A percentile compares a stretch with the other conserved stretches of the same genome.
Evolutionary conservation across 2,888 invertebrate species (phyloP).

Genomic region (Phortica okadai): DNA sequence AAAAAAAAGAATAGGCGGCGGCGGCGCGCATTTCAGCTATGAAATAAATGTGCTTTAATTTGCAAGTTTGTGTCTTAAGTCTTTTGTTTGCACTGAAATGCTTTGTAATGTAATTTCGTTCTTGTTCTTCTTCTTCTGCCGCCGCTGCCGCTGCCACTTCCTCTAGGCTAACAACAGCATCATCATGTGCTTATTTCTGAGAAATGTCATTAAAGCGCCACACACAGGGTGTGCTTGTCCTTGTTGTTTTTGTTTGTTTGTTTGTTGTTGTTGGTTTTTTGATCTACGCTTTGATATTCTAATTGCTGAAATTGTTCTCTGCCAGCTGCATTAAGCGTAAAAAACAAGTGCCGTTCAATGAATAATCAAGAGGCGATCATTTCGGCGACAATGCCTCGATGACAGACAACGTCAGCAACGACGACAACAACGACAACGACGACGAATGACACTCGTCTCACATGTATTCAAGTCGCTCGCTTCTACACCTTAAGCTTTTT

Average conservation of each 20-base stretch:
- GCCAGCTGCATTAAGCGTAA: neutral
- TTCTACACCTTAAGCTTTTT: neutral
- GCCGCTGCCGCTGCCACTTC: neutral
- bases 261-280: conserved; percentile 48
- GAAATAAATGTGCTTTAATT: conserved; percentile 67
- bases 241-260: conserved; percentile 18
- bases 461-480: neutral
- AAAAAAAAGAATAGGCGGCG: neutral
- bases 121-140: neutral
- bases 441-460: conserved; percentile 1
- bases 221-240: conserved; percentile 44
- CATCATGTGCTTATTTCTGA: conserved; percentile 5
- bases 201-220: conserved; percentile 65
- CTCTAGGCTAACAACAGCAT: neutral
- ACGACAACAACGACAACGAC: conserved; percentile 16
- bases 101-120: neutral
- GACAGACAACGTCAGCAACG: conserved; percentile 6
- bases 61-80: conserved; percentile 66
- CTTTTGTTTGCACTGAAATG: conserved; percentile 27
- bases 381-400: conserved; percentile 8
- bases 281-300: conserved; percentile 69
- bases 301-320: conserved; percentile 67
- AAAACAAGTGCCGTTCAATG: conserved; percentile 32
- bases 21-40: conserved; percentile 47
- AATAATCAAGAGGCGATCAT: conserved; percentile 27